Base-by-base conservation (phyloP, 1,140 invertebrate species). In the Ips nitidus region DNA sequence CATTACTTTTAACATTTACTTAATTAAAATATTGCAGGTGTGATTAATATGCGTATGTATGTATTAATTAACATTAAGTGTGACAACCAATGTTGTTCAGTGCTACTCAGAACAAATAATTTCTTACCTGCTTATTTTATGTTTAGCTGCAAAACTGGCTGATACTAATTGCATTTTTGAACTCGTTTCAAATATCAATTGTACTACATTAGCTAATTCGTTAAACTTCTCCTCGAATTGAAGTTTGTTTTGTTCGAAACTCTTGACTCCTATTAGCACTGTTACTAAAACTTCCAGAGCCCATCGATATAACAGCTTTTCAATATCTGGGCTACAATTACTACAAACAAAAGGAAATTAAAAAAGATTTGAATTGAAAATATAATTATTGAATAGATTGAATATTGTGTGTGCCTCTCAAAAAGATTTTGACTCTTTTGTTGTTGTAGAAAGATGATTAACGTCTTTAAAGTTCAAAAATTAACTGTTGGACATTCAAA, bases 151-250 rank as follows among this genome's bases (percentile, higher is more conserved):
- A 42, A 90, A 76, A 55, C 83, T 82, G 1, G 89, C 83, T 2
- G 93, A 89, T 22, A 93, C 74, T 6, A 88, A 81, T 61, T 88
- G 87, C 66, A 96, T 80, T 58, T 84, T 84, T 1, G 88, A 86
- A 61, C 89, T 91, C 37, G 88, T 86, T 71, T 87, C 78, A 79
- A 95, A 94, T 53, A 95, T 88, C 66, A 87, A 83, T 70, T 90
- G 87, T 3, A 94, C 85, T 41, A 83, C 85, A 37, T 81, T 73
- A 0, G 91, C 85, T 73, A 94, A 87, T 41, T 82, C 76, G 52
- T 81, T 77, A 3, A 87, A 73, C 41, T 80, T 78, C 57, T 78
- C 75, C 42, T 82, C 80, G 67, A 84, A 81, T 57, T 80, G 72
- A 1, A 75, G 52, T 52, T 75, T 71, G 41, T 73, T 71, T 69